A percentile compares a stretch with the other conserved stretches of the same genome.
Conservation (phyloP, 2,888 invertebrate species). For the Netelia fuscicornis region DNA sequence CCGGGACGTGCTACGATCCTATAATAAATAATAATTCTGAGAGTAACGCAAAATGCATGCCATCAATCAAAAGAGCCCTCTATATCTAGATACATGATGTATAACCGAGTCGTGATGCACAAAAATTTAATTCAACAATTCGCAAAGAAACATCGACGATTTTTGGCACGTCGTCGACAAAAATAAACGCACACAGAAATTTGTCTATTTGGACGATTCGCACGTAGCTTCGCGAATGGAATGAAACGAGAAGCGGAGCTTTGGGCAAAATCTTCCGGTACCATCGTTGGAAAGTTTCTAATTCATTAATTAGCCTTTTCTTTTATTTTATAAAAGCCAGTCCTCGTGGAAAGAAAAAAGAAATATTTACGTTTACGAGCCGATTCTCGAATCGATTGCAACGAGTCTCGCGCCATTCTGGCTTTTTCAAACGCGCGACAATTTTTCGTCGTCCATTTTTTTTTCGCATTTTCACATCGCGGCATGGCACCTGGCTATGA, state of each 20-base stretch:
- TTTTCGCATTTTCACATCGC: conserved; percentile 46
- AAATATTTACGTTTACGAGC: conserved; percentile 8
- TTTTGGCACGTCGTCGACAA: conserved; percentile 1
- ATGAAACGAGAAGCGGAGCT: conserved; percentile 52
- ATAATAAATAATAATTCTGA: conserved; percentile 71
- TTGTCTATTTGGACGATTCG: conserved; percentile 27
- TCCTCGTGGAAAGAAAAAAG: conserved; percentile 15
- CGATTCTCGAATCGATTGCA: neutral
- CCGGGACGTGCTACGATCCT: conserved; percentile 58
- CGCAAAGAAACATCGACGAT: conserved; percentile 3
- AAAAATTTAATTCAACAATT: conserved; percentile 4
- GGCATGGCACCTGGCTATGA: conserved; percentile 65
- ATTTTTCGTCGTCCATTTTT: neutral
- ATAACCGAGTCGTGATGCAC: neutral
- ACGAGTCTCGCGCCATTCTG: conserved; percentile 2
- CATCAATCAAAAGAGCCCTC: conserved; percentile 39
- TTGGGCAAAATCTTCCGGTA: conserved; percentile 11
- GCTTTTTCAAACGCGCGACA: neutral
- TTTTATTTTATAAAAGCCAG: conserved; percentile 26
- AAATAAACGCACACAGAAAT: neutral
- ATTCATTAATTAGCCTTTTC: neutral
- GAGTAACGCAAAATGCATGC: conserved; percentile 53
- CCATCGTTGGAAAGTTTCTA: neutral
- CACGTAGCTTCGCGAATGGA: neutral
- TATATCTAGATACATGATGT: neutral